Evolutionary conservation across 2,888 invertebrate genomes (phyloP).

Genomic region (Acanthosoma haemorrhoidale): DNA sequence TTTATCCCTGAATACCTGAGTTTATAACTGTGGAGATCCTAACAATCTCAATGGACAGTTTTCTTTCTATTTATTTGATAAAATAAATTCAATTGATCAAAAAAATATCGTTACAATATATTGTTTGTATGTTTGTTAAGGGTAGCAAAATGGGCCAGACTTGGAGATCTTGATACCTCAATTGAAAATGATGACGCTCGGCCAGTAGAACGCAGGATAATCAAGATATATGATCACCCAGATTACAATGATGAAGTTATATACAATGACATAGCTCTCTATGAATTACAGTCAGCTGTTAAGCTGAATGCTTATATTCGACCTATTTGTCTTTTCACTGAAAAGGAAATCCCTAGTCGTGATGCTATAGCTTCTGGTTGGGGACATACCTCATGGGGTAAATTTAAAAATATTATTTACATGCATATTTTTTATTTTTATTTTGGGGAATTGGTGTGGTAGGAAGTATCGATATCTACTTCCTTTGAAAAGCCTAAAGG

Average conservation of each 20-base stretch:
- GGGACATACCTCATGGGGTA: slow-evolving; percentile 31
- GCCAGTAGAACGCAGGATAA: slow-evolving; percentile 23
- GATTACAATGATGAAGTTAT: slow-evolving; percentile 14
- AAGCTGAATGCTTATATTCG: slow-evolving; percentile 28
- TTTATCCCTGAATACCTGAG: too few species aligned
- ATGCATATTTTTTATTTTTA: background rate
- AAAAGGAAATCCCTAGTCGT: background rate
- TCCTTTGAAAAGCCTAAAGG: too few species aligned
- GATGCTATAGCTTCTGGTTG: slow-evolving; percentile 22
- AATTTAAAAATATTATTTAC: background rate
- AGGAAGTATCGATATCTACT: too few species aligned
- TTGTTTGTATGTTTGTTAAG: background rate
- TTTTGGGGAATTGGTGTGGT: too few species aligned
- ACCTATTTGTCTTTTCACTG: slow-evolving; percentile 32
- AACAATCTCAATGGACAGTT: too few species aligned
- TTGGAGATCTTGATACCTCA: slow-evolving; percentile 32
- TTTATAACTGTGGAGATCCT: too few species aligned
- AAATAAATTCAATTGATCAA: too few species aligned
- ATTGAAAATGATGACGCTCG: slow-evolving; percentile 27
- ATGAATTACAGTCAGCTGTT: slow-evolving; percentile 29
- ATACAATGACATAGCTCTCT: slow-evolving; percentile 35
- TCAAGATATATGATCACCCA: slow-evolving; percentile 29
- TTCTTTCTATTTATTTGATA: too few species aligned
- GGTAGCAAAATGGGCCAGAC: slow-evolving; percentile 29
- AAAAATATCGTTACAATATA: too few species aligned